Evolutionary conservation across 2,888 invertebrate species (phyloP).

Genomic region (Gisinianus flammeolus): DNA sequence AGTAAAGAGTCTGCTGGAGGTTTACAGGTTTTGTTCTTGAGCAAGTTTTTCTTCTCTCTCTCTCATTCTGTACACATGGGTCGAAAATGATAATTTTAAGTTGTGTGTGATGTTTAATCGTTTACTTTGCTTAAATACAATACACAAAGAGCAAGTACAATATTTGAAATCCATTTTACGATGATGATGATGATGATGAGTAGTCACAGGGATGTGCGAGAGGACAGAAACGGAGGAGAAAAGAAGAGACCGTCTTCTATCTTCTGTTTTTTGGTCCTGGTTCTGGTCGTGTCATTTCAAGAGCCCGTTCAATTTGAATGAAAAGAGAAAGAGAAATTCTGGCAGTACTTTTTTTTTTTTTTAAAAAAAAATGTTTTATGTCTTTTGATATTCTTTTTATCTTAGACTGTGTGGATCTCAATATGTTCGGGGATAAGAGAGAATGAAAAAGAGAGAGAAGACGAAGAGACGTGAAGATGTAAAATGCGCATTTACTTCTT

Average conservation of each 20-base stretch:
- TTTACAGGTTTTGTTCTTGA: neutral
- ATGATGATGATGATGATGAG: too few relatives aligned
- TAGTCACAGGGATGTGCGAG: neutral
- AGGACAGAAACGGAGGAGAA: neutral
- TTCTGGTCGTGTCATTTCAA: too few relatives aligned
- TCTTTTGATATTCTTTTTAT: neutral
- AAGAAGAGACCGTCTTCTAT: too few relatives aligned
- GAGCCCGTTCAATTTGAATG: neutral
- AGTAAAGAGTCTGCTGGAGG: neutral
- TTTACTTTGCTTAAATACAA: neutral
- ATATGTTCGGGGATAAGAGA: neutral
- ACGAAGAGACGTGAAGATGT: neutral
- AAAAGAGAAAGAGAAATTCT: neutral
- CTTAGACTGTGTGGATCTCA: neutral
- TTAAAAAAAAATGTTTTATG: slow-evolving; percentile 13
- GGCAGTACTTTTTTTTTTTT: too few relatives aligned
- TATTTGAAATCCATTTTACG: neutral
- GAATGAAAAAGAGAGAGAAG: neutral
- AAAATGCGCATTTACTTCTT: neutral
- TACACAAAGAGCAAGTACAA: neutral
- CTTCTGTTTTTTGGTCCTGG: too few relatives aligned
- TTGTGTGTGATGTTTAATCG: neutral
- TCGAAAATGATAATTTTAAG: neutral
- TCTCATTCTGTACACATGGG: neutral
- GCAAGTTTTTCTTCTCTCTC: neutral